Base-by-base conservation (phyloP, 2,888 invertebrate genomes). In the Apamea epomidion region DNA sequence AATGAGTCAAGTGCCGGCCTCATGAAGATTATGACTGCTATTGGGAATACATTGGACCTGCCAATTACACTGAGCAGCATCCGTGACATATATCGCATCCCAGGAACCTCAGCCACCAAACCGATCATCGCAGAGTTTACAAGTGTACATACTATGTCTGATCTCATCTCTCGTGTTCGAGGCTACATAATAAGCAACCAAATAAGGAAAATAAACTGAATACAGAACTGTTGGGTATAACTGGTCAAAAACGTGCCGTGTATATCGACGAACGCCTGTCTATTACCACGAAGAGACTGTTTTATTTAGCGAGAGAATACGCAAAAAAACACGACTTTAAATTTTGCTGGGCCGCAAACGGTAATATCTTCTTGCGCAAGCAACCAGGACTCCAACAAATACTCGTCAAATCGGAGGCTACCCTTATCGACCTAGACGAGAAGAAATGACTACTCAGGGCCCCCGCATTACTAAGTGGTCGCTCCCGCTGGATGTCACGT, bases 1-100 rank as follows among this genome's bases (percentile, higher is more conserved):
- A 69, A 69, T 29, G 48, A 69, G 29, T 29, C 48, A 37, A 71
- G 14, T 51, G 37, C 76, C 7, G 71, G 65, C 42, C 71, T 77
- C 18, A 71, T 21, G 6, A 64, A 77, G 21, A 77, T 77, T 5
- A 48, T 77, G 2, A 71, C 64, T 21, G 29, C 32, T 21, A 64
- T 71, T 29, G 71, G 51, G 12, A 64, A 71, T 21, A 65, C 65
- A 65, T 37, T 65, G 5, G 65, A 65, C 65, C 65, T 65, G 12
- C 65, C 65, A 4, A 65, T 65, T 25, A 10, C 65, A 10, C 21
- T 21, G 65, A 37, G 10, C 32, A 65, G 4, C 37, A 65, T 65
- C 21, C 65, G 65, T 0, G 65, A 65, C 21, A 65, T 37, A 21
- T 65, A 65, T 25, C 65, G 65, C 37, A 21, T 32, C 1, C 37